Evolutionary conservation across 1,140 invertebrate genomes (phyloP).

Genomic region (Ctenoplectra terminalis): DNA sequence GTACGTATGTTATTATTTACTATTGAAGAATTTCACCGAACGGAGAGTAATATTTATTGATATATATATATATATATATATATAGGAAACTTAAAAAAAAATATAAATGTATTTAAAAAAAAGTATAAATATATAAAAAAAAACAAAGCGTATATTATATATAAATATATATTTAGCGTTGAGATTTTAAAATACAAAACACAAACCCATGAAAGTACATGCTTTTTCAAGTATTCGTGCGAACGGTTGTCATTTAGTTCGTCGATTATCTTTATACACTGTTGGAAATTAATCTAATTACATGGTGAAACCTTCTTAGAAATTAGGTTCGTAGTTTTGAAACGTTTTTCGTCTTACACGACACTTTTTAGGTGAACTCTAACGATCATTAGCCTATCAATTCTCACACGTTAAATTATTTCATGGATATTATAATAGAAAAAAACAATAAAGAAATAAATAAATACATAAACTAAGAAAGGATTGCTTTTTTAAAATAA

Average conservation of each 20-base stretch:
- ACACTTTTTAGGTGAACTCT: slow-evolving; percentile 8
- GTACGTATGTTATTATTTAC: slow-evolving; percentile 73
- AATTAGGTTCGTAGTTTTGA: slow-evolving; percentile 1
- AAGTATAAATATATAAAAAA: slow-evolving; percentile 66
- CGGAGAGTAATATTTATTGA: slow-evolving; percentile 67
- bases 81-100: slow-evolving; percentile 37
- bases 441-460: not conserved
- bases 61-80: slow-evolving; percentile 47
- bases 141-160: slow-evolving; percentile 73
- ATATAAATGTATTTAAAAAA: slow-evolving; percentile 51
- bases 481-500: not conserved
- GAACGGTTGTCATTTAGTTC: slow-evolving; percentile 60
- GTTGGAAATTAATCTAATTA: slow-evolving; percentile 10
- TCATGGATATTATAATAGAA: not conserved
- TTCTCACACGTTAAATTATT: not conserved
- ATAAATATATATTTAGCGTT: slow-evolving; percentile 74
- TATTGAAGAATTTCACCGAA: slow-evolving; percentile 68
- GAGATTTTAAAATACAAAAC: slow-evolving; percentile 77
- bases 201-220: slow-evolving; percentile 82
- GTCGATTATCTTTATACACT: slow-evolving; percentile 51
- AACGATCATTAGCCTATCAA: not conserved
- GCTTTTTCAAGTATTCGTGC: slow-evolving; percentile 75
- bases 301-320: not conserved
- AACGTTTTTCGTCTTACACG: not conserved
- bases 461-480: too few species aligned